Evolutionary conservation across 2,888 invertebrate genomes (phyloP), one percentile per base, ranked within the genome.

Genomic region (Agrilus cyanescens): DNA sequence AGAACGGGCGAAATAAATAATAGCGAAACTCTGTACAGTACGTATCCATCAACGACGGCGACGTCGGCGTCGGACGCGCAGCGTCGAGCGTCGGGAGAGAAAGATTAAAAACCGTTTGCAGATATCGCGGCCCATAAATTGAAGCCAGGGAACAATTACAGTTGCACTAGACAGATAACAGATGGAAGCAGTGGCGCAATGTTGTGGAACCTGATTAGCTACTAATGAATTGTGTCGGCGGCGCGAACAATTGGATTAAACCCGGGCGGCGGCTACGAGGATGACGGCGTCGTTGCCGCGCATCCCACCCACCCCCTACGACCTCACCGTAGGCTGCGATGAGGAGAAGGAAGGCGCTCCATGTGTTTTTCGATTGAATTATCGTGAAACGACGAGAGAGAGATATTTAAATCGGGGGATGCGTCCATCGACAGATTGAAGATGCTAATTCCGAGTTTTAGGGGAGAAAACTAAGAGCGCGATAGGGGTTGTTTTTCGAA

Each of bases 131-230:
- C 52, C 53, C 51, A 57, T 58, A 57, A 58, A 58, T 58, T 57
- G 58, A 58, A 56, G 53, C 52, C 50, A 48, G 46, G 51, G 47
- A 56, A 56, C 54, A 58, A 56, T 57, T 57, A 55, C 55, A 55
- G 50, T 52, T 55, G 56, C 54, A 54, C 47, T 49, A 50, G 53
- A 56, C 56, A 56, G 60, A 60, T 60, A 60, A 55, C 61, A 59
- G 59, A 59, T 57, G 59, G 54, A 50, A 48, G 53, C 50, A 52
- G 49, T 50, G 52, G 53, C 55, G 57, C 60, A 59, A 59, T 59
- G 61, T 60, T 61, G 61, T 60, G 61, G 60, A 60, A 61, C 61
- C 59, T 61, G 61, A 61, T 61, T 61, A 60, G 61, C 55, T 59
- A 49, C 59, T 61, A 61, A 61, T 61, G 61, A 61, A 61, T 61